These are phyloP conservation scores for Eufriesea mexicana DNA, from an alignment of 1,140 invertebrate species.

Conservation along the genomic window DNA sequence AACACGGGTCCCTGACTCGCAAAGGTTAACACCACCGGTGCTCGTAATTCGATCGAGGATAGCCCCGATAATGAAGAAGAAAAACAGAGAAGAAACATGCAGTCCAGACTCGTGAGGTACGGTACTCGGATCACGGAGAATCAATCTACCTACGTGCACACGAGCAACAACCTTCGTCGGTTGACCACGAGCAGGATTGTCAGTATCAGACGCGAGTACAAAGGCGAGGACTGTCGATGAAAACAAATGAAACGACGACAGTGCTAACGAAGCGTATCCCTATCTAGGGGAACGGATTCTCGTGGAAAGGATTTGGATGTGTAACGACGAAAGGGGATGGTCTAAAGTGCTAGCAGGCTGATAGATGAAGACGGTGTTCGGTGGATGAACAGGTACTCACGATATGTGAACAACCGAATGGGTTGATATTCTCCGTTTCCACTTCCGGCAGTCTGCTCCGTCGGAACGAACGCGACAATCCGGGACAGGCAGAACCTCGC, in stretches of 20 bases:
- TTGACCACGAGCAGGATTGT: too few species aligned
- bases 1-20: not conserved
- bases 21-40: not conserved
- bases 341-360: too few species aligned
- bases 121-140: not conserved
- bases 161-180: not conserved
- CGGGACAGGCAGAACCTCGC: conserved; percentile 70
- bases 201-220: too few species aligned
- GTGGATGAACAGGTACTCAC: conserved; percentile 51
- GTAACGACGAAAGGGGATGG: too few species aligned
- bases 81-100: not conserved
- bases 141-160: not conserved
- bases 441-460: conserved; percentile 52
- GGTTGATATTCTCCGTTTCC: conserved; percentile 40
- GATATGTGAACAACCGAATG: conserved; percentile 58
- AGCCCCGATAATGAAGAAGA: too few species aligned
- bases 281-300: too few species aligned
- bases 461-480: conserved; percentile 60
- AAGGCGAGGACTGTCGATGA: not conserved
- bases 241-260: conserved; percentile 1
- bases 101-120: not conserved
- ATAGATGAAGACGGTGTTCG: too few species aligned
- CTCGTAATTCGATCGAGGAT: not conserved
- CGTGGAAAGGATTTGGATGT: too few species aligned
- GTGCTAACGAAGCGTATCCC: not conserved